Evolutionary conservation across 2,888 invertebrate species (phyloP), one percentile per base, ranked within the genome.

Genomic region (Cataglyphis altisquamis): DNA sequence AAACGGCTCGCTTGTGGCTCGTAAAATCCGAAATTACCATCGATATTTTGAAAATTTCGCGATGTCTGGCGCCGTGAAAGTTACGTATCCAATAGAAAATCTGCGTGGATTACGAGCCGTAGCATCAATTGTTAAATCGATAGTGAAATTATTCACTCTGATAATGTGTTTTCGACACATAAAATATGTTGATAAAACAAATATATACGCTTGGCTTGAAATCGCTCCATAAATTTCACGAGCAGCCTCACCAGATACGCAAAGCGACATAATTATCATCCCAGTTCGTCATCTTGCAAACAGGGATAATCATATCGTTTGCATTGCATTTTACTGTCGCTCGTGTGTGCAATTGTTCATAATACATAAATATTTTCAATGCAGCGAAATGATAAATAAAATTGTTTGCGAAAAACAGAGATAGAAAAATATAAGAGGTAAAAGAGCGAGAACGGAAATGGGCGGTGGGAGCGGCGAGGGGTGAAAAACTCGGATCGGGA

Each of bases 181-280:
- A 18, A 72, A 57, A 57, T 10, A 25, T 60, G 25, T 41, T 10
- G 5, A 25, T 25, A 25, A 66, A 45, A 39, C 39, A 10, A 10
- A 29, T 41, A 36, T 36, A 36, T 36, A 60, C 18, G 32, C 29
- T 32, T n/a, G n/a, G 25, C n/a, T 72, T 64, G 87, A 86, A 74
- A 63, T 70, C 45, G 32, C 52, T 72, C 62, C 9, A 77, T 89
- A 89, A 87, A 89, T 89, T 84, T 84, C 67, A 9, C 18, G 29
- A 18, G n/a, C 55, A 57, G 80, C 70, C 86, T 82, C 75, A 67
- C 64, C 66, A 60, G 70, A 78, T 84, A 75, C 82, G 74, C 63
- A 36, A 81, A 81, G 88, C 88, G 89, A 91, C 91, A 91, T 91
- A 90, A 91, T 91, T 91, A 89, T 89, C 89, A 87, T 89, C 88